Evolutionary conservation across 1,140 invertebrate species (phyloP), one percentile per base, ranked within the genome.

Genomic region (Trinorchestia longiramus): DNA sequence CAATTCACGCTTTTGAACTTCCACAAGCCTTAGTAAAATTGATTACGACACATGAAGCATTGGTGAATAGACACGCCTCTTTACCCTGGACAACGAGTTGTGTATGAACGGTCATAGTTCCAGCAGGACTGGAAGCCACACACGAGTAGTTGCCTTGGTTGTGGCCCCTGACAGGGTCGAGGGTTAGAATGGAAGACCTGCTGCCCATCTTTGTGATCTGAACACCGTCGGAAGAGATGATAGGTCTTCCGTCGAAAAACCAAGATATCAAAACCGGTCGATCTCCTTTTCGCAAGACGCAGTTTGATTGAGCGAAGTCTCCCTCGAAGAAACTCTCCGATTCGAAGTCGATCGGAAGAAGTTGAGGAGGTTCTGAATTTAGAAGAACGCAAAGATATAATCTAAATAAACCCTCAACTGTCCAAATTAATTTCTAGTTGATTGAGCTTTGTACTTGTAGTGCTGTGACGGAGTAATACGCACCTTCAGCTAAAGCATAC

Each of bases 251-350:
- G 97, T 98, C 98, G 97, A 98, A 98, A 95, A 98, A 98, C 98
- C 98, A 99, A 77, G 97, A 97, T 96, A 99, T 98, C 96, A 98
- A 98, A 95, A 99, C 97, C 0, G 98, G 98, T 96, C 98, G 97
- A 97, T 99, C 98, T 47, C 99, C 98, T 97, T 99, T 99, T 96
- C 98, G 98, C 8, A 99, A 98, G 36, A 98, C 98, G 97, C 99
- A 99, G 41, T 98, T 98, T 62, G 98, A 97, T 97, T 98, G 98
- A 62, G 97, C 97, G 95, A 98, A 97, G 96, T 98, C 97, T 15
- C 98, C 98, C 96, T 97, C 97, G 96, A 97, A 96, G 96, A 97
- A 96, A 87, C 96, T 96, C n/a, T 96, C 96, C 47, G 96, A 94
- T 53, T 97, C 97, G 95, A 97, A 97, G 88, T 95, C 95, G 88